Conservation (phyloP, 2,888 invertebrate genomes). For the Platycheirus albimanus region DNA sequence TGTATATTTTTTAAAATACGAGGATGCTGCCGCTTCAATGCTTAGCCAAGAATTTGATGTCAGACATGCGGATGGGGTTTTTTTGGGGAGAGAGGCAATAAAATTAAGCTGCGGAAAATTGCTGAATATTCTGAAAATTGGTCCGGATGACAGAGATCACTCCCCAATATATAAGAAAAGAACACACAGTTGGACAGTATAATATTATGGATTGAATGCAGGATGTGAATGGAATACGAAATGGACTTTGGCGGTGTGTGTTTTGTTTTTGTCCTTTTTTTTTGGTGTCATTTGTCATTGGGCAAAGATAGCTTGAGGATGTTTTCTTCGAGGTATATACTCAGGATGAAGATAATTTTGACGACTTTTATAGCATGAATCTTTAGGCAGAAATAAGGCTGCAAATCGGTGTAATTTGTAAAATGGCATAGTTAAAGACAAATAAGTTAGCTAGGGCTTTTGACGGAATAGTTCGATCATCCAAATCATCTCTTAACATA, state of each 20-base stretch:
- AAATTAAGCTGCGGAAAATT: constrained; percentile 73
- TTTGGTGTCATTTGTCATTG: too few species aligned
- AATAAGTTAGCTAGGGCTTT: too few species aligned
- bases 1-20: constrained; percentile 11
- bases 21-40: constrained; percentile 26
- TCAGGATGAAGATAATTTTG: too few species aligned
- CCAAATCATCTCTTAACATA: too few species aligned
- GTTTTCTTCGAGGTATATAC: too few species aligned
- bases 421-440: too few species aligned
- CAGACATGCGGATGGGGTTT: not conserved
- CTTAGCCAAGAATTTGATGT: constrained; percentile 16
- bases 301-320: too few species aligned
- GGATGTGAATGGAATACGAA: constrained; percentile 62
- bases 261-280: not conserved
- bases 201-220: constrained; percentile 60
- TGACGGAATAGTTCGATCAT: too few species aligned
- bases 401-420: too few species aligned
- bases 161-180: constrained; percentile 18
- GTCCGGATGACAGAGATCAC: constrained; percentile 53
- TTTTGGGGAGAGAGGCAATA: constrained; percentile 35
- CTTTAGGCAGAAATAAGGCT: too few species aligned
- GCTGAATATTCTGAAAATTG: constrained; percentile 67
- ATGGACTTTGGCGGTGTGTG: constrained; percentile 22
- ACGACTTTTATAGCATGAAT: too few species aligned
- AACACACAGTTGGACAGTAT: constrained; percentile 63